Evolutionary conservation across 2,113 vertebrate genomes (phyloP).

Genomic region (Nerophis ophidion): DNA sequence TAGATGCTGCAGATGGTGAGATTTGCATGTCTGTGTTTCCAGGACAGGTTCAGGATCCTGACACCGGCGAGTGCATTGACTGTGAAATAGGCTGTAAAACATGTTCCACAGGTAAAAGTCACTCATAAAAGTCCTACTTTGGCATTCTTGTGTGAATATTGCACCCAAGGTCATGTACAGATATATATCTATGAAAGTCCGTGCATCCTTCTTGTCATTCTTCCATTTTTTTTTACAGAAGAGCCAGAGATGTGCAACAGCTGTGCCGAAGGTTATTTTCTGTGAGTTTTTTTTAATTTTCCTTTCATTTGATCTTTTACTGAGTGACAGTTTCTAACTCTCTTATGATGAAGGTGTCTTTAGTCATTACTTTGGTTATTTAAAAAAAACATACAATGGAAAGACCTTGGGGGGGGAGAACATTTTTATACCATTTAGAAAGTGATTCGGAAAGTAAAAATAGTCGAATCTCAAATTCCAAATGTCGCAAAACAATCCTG

Average conservation of each 20-base stretch:
- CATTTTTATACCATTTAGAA: neutral
- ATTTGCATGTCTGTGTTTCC: constrained; percentile 26
- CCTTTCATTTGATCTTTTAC: constrained; percentile 9
- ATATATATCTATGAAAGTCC: constrained; percentile 11
- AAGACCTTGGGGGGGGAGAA: neutral
- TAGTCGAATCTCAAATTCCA: neutral
- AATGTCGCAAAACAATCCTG: too few relatives aligned
- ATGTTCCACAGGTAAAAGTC: constrained; percentile 67
- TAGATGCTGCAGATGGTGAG: neutral
- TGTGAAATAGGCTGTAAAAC: constrained; percentile 71
- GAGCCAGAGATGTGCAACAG: constrained; percentile 69
- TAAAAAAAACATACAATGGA: neutral
- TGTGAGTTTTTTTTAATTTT: constrained; percentile 54
- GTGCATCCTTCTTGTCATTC: constrained; percentile 13
- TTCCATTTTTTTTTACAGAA: constrained; percentile 51
- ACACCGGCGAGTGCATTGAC: constrained; percentile 74
- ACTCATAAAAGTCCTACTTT: neutral
- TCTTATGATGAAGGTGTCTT: neutral
- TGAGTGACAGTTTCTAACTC: neutral
- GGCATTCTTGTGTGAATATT: neutral
- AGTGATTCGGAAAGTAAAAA: neutral
- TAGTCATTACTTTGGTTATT: neutral
- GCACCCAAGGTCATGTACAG: neutral
- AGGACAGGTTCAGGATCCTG: constrained; percentile 75
- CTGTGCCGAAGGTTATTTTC: constrained; percentile 69